Percentiles rank a stretch among this genome's conserved stretches.
phyloP scores from a whole-genome alignment of 2,888 invertebrate genomes.

The Melieria crassipennis region DNA sequence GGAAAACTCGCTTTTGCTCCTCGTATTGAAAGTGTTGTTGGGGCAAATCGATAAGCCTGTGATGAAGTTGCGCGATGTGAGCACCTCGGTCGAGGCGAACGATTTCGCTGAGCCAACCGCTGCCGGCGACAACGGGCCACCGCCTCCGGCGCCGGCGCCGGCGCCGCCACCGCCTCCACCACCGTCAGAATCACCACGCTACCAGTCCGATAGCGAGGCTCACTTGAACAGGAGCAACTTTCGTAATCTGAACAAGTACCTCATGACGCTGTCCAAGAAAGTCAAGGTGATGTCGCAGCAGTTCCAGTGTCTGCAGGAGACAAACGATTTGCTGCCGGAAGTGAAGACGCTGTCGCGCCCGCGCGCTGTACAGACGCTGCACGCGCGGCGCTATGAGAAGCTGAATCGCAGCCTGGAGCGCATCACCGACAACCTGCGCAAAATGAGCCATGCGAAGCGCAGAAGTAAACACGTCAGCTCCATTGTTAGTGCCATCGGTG shows the following conservation, averaged over 20 bases:
- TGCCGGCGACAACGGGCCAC: not conserved
- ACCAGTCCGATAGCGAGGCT: not conserved
- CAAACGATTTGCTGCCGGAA: conserved; percentile 6
- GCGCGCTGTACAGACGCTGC: conserved; percentile 36
- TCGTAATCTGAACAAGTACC: conserved; percentile 52
- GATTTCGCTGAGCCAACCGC: conserved; percentile 8
- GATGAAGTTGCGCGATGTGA: not conserved
- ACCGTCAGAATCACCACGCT: not conserved
- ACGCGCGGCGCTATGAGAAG: conserved; percentile 46
- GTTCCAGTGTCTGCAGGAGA: conserved; percentile 44
- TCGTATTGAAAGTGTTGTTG: conserved; percentile 45
- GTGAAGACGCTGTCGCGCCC: conserved; percentile 11
- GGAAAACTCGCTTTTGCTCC: conserved; percentile 45
- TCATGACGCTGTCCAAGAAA: conserved; percentile 52
- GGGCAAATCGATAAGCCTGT: conserved; percentile 14
- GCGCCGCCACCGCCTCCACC: not conserved
- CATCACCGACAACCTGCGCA: conserved; percentile 50
- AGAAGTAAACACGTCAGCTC: conserved; percentile 48
- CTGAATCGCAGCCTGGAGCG: conserved; percentile 52
- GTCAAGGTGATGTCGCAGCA: conserved; percentile 52
- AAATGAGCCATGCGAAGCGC: conserved; percentile 45
- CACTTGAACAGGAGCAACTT: conserved; percentile 44
- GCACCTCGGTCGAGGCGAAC: not conserved
- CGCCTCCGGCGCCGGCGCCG: not conserved
- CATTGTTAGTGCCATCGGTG: conserved; percentile 50